Conservation (phyloP, 1,140 invertebrate species). For the Heliothis virescens region DNA sequence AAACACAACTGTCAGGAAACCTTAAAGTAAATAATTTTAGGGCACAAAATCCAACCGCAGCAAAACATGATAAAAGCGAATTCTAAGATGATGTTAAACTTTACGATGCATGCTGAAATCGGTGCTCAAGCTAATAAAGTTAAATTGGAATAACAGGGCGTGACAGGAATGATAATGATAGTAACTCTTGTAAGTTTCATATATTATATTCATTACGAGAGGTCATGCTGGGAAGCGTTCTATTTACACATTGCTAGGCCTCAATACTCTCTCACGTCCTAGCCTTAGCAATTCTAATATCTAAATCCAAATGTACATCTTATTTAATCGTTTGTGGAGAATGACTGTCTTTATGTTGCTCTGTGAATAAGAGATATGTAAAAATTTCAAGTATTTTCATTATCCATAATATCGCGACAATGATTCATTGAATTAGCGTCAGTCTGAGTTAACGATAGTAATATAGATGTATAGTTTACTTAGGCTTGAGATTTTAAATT, state of each 20-base stretch:
- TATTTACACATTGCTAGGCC: constrained; percentile 35
- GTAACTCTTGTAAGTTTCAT: constrained; percentile 53
- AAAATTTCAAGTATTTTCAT: background rate
- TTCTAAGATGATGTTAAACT: constrained; percentile 56
- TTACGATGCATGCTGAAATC: constrained; percentile 62
- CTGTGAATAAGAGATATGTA: background rate
- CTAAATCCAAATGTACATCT: background rate
- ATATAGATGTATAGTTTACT: no score
- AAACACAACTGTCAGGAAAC: constrained; percentile 42
- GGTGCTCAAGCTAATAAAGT: constrained; percentile 62
- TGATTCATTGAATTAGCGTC: no score
- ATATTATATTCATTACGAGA: constrained; percentile 38
- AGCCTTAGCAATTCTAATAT: constrained; percentile 12
- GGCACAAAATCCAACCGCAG: constrained; percentile 45
- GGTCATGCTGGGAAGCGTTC: constrained; percentile 38
- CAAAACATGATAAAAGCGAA: constrained; percentile 37
- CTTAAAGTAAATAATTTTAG: constrained; percentile 41
- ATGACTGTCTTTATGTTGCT: background rate
- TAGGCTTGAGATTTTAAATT: no score
- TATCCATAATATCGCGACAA: background rate
- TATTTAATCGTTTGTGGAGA: constrained; percentile 24
- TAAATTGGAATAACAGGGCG: constrained; percentile 58
- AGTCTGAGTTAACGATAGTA: no score
- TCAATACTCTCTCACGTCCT: background rate
- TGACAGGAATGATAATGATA: constrained; percentile 59